phyloP scores from a whole-genome alignment of 2,113 vertebrate genomes.

The Eptesicus fuscus region DNA sequence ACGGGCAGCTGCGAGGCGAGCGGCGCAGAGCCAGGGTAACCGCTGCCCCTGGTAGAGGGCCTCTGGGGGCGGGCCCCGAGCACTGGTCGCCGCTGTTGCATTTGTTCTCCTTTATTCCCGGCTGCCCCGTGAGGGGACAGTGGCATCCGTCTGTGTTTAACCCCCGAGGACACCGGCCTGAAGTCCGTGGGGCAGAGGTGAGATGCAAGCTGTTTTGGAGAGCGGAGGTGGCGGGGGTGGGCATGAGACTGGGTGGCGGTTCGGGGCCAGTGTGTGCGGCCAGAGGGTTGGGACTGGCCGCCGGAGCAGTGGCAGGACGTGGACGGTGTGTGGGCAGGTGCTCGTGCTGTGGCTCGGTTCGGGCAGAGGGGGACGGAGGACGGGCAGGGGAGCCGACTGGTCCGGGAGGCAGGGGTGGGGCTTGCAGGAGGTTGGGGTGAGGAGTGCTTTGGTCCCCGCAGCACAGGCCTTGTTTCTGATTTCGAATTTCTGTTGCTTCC shows the following conservation, averaged over 20 bases:
- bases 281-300: background rate
- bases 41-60: background rate
- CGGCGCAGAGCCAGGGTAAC: fast-evolving
- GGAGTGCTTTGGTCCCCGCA: background rate
- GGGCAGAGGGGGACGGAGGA: background rate
- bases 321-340: background rate
- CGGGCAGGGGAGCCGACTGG: background rate
- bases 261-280: background rate
- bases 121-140: background rate
- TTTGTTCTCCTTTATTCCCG: background rate
- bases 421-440: background rate
- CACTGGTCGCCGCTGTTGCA: fast-evolving
- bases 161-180: background rate
- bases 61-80: background rate
- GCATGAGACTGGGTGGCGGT: background rate
- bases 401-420: background rate
- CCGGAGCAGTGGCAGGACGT: no score
- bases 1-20: background rate
- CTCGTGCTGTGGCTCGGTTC: background rate
- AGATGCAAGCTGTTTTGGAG: background rate
- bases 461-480: background rate
- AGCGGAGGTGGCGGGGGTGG: background rate
- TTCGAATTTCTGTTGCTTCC: background rate
- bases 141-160: background rate
- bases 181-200: background rate